Base-by-base conservation (phyloP, 1,140 invertebrate genomes). In the Pseudomyrmex dendroicus region DNA sequence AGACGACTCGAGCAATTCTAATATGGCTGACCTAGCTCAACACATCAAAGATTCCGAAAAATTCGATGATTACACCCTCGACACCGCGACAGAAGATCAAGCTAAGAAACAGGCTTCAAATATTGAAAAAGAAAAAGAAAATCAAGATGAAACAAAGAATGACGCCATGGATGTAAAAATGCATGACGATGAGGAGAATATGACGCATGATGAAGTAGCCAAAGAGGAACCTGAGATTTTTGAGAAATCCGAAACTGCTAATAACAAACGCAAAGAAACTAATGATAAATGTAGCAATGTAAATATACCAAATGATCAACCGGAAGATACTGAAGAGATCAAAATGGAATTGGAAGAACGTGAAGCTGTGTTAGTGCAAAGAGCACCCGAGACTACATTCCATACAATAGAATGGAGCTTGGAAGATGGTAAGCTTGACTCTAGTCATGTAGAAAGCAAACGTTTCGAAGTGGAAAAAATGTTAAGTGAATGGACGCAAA, bases 61-160 rank as follows among this genome's bases (percentile, higher is more conserved):
- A 46, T 95, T 94, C 68, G 96, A 96, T 88, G 93, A 94, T 72
- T 90, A 96, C 87, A 95, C 96, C 0, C 92, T 97, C 73, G 97
- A 97, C 83, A 96, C 96, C 63, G 97, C 96, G 1, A 97, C 96
- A 0, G 96, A 97, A 92, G 98, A 99, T 89, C 98, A 99, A 94
- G 96, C 97, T 0, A 95, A 97, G 73, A 96, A 97, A 89, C 95
- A 96, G 84, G 95, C 96, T 1, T 94, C 96, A 15, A 96, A 96
- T 77, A 89, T 95, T 76, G 94, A 96, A 70, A 95, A 96, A 86
- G 93, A 95, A 4, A 95, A 94, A 3, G 95, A 96, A 0, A 94
- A 96, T 76, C 92, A 95, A 1, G 95, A 94, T 2, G 95, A 96
- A 4, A 91, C 95, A 64, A 86, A 95, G 3, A 94, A 95, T 22